Evolutionary conservation across 2,113 vertebrate species (phyloP), one percentile per base, ranked within the genome.

Genomic region (Apus apus): DNA sequence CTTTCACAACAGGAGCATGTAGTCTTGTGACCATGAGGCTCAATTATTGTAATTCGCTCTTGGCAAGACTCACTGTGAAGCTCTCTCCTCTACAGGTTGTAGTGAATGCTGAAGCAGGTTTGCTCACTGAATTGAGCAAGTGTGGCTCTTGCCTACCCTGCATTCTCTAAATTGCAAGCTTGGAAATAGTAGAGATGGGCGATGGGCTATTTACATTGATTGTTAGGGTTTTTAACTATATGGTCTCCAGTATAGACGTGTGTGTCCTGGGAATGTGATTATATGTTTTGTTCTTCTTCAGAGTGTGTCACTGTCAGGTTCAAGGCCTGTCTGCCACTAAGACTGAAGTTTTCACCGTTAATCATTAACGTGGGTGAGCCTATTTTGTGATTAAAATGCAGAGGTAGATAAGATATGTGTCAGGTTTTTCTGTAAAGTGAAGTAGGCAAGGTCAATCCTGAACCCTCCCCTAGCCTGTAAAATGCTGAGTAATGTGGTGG

Each of bases 1-100:
- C 38, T 91, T 95, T 85, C 92, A 58, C 80, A 93, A 60, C 62
- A 81, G 61, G 12, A 18, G 22, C 15, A 32, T 84, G 78, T 82
- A 66, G 27, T 89, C 89, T 94, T 96, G 70, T 97, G 91, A 96
- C 74, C 29, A 36, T 57, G 54, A 81, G 65, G 40, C 61, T 90
- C 36, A 5, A 77, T 94, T 73, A 87, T 71, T 94, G 7, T 83
- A 85, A 68, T 95, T 92, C 73, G 56, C 46, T 90, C 73, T 79
- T 79, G 38, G 84, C 74, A 81, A 84, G 61, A 45, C 64, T 88
- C 72, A 7, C 64, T n/a, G 38, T 85, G 76, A 79, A 89, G 68
- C 60, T 89, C 93, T 96, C 88, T 90, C 57, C 57, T 84, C 56
- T 70, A 25, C 84, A 88, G n/a, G 74, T 75, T 64, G 45, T n/a